Evolutionary conservation across 2,888 invertebrate genomes (phyloP), one percentile per base, ranked within the genome.

Genomic region (Noctua pronuba): DNA sequence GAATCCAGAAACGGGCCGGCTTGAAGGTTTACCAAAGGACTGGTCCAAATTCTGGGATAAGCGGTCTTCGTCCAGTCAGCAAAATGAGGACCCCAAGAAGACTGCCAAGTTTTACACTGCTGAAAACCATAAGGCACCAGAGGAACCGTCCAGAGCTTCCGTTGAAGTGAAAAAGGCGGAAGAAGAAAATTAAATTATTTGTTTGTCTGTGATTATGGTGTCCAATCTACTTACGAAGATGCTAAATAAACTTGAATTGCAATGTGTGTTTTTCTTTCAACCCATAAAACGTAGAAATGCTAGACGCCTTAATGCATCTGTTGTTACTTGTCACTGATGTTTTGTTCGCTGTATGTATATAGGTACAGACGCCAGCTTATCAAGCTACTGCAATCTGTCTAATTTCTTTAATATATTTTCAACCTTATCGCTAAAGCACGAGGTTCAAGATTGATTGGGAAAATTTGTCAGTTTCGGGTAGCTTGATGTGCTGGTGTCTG

Each of bases 31-130:
- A 62, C 99, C 99, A 0, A 97, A 97, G 44, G 97, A 98, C 41
- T 99, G 99, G 99, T 95, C 98, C 73, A 96, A 98, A 66, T 96
- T 98, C 72, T 97, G 99, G 87, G 98, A 98, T 90, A 97, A 98
- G 21, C 98, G 98, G 92, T 98, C 99, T 85, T 98, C 98, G 52
- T 97, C 98, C 89, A 98, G 98, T 66, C 99, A 99, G 92, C 98
- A 99, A 94, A 97, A 98, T 92, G 98, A 98, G 89, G 98, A 99
- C 95, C 99, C 99, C 0, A 97, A 99, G 73, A 98, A 98, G 91
- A 99, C 99, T 31, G 97, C 60, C 0, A 69, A 67, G 2, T 64
- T 80, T 62, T 58, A 58, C 24, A 41, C 21, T 16, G 3, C 0
- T n/a, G 28, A 52, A 62, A 58, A 70, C 8, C 24, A 62, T 18